Base-by-base conservation (phyloP, 2,113 vertebrate species). In the Chionomys nivalis region DNA sequence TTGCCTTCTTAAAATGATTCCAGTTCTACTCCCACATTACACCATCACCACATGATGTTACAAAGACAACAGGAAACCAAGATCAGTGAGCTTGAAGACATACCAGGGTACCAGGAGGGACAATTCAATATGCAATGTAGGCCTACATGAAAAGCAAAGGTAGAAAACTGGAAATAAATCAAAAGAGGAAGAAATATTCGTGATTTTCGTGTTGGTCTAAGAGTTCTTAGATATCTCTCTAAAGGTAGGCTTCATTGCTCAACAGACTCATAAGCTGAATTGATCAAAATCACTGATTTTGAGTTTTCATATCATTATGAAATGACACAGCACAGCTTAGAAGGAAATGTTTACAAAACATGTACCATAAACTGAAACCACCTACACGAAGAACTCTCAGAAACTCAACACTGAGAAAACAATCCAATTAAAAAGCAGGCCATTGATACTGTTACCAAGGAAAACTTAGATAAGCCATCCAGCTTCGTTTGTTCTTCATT, bases 261-360 rank as follows among this genome's bases (percentile, higher is more conserved):
- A 68, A 55, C 23, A 89, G 49, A 91, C 52, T 61, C 14, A 85
- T 52, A 65, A 72, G 39, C 3, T 11, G 10, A 92, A 55, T 76
- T 92, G 70, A 68, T 88, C 66, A 52, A 90, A 70, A 88, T 79
- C 52, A 82, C 78, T 78, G 49, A 63, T 5, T 26, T 70, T 47
- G 26, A 9, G 12, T 90, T 75, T 90, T 89, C 7, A 42, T 85
- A 55, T 47, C 5, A 93, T 1, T 70, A 49, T 44, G 7, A 92
- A 88, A 94, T 81, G 58, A 39, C 33, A 92, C 24, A 5, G 4
- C n/a, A 42, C 66, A 94, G 81, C 55, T 14, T 81, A n/a, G 52
- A 63, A 93, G 76, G 68, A 90, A 85, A 44, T 92, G 92, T 49
- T 93, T 93, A 49, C 19, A 95, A 95, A 96, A 86, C 26, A 77